Conservation (phyloP, 2,113 vertebrate genomes). For the Hucho hucho region DNA sequence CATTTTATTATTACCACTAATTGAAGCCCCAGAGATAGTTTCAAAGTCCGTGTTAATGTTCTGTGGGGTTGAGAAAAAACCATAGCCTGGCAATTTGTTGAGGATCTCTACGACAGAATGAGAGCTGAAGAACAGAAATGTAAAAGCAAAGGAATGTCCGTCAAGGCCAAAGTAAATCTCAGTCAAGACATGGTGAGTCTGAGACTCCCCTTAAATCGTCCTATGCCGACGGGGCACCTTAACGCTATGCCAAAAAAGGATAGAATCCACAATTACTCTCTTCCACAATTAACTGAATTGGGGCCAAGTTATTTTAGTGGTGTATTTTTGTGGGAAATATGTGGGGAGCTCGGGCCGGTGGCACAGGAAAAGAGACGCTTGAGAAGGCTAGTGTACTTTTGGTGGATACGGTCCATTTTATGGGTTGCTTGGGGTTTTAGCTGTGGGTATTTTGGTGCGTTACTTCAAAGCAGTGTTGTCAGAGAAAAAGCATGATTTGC, state of each 20-base stretch:
- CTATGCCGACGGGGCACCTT: not conserved
- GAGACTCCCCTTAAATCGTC: constrained; percentile 21
- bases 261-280: constrained; percentile 40
- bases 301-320: constrained; percentile 56
- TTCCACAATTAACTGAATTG: constrained; percentile 46
- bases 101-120: constrained; percentile 6
- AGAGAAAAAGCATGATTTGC: not conserved
- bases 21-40: constrained; percentile 1
- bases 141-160: constrained; percentile 29
- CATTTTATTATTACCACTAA: not conserved
- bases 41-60: not conserved
- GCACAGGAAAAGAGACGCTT: constrained; percentile 18
- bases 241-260: constrained; percentile 59
- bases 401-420: constrained; percentile 10
- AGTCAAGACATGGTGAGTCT: constrained; percentile 10
- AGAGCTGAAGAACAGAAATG: constrained; percentile 22
- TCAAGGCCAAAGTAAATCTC: constrained; percentile 43
- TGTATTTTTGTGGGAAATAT: constrained; percentile 64
- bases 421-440: constrained; percentile 8
- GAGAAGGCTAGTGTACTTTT: constrained; percentile 17
- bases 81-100: constrained; percentile 8
- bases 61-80: not conserved
- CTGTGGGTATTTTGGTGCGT: not conserved
- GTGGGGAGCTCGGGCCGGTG: constrained; percentile 31
- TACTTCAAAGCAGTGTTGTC: not conserved